Evolutionary conservation across 2,888 invertebrate species (phyloP).

Genomic region (Dione juno): DNA sequence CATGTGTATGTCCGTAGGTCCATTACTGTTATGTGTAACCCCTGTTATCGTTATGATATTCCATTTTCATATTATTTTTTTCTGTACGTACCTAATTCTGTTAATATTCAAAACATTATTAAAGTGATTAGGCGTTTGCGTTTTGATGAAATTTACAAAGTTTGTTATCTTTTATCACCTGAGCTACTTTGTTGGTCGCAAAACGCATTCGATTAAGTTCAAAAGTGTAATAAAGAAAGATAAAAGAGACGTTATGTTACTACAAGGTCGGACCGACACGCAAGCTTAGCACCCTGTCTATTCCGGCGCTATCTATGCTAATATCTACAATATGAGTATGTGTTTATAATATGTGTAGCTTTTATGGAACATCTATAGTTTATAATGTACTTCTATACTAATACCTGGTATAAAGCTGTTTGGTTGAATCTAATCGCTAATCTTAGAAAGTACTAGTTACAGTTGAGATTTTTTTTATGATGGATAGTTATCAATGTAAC

Average conservation of each 20-base stretch:
- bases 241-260: constrained; percentile 53
- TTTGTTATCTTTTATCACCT: constrained; percentile 36
- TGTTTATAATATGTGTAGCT: constrained; percentile 13
- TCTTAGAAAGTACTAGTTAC: too few relatives aligned
- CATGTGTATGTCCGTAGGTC: too few relatives aligned
- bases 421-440: too few relatives aligned
- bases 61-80: too few relatives aligned
- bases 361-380: not conserved
- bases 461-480: too few relatives aligned
- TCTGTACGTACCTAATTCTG: too few relatives aligned
- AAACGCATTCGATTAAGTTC: constrained; percentile 70
- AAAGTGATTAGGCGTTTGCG: constrained; percentile 22
- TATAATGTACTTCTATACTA: too few relatives aligned
- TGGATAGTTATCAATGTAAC: too few relatives aligned
- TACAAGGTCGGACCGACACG: constrained; percentile 69
- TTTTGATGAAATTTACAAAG: constrained; percentile 20
- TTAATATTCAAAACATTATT: not conserved
- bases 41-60: too few relatives aligned
- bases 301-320: constrained; percentile 62
- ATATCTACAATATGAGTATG: constrained; percentile 53
- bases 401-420: too few relatives aligned
- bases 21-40: too few relatives aligned
- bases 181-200: constrained; percentile 51
- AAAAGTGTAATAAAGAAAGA: constrained; percentile 62
- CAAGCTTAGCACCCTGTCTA: constrained; percentile 60